Evolutionary conservation across 2,888 invertebrate genomes (phyloP).

Genomic region (Osedax frankpressi): DNA sequence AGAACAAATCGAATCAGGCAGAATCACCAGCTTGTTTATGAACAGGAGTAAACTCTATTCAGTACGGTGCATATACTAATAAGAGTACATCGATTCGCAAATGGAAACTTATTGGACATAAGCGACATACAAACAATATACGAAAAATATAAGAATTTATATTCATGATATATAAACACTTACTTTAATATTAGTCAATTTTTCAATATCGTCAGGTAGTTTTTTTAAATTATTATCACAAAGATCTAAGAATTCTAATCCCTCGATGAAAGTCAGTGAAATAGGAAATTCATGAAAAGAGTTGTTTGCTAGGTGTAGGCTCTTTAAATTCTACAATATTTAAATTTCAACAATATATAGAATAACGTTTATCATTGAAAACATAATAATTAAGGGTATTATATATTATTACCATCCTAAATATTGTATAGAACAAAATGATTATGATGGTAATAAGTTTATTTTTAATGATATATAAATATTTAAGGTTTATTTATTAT

Average conservation of each 20-base stretch:
- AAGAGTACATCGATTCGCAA: too few species aligned
- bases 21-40: slow-evolving; percentile 37
- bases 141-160: too few species aligned
- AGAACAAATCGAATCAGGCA: slow-evolving; percentile 41
- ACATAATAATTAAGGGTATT: too few species aligned
- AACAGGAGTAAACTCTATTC: slow-evolving; percentile 40
- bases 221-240: slow-evolving; percentile 40
- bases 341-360: not conserved
- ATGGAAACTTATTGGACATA: too few species aligned
- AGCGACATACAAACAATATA: too few species aligned
- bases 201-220: slow-evolving; percentile 36
- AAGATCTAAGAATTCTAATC: slow-evolving; percentile 44
- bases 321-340: not conserved
- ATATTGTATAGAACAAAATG: too few species aligned
- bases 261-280: slow-evolving; percentile 35
- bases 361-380: too few species aligned
- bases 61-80: too few species aligned
- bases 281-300: slow-evolving; percentile 38
- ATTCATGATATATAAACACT: not conserved
- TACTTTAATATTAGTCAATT: slow-evolving; percentile 36
- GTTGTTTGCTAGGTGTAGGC: slow-evolving; percentile 44
- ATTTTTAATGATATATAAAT: too few species aligned
- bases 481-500: too few species aligned
- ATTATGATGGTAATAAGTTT: too few species aligned
- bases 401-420: too few species aligned